Conservation (phyloP, 2,888 invertebrate genomes). For the Embidobia sp. region DNA sequence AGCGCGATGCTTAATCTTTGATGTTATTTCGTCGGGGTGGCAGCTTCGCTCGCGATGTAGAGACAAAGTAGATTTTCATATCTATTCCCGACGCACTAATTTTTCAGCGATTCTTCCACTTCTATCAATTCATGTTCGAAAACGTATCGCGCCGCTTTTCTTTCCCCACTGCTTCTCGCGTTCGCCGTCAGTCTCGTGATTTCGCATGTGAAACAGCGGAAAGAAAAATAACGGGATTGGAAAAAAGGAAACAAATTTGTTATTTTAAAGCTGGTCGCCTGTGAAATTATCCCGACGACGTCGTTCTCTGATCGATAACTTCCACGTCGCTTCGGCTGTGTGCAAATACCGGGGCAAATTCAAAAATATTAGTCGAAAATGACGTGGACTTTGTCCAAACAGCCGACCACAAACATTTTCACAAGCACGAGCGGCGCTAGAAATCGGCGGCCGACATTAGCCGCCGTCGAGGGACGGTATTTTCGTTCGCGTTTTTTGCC, state of each 20-base stretch:
- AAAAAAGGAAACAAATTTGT: conserved; percentile 12
- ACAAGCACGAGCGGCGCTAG: neutral
- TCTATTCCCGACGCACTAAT: neutral
- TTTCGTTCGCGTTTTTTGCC: conserved; percentile 3
- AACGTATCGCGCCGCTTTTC: no score
- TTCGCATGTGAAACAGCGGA: no score
- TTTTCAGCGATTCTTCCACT: no score
- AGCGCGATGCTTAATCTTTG: conserved; percentile 24
- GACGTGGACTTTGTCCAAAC: neutral
- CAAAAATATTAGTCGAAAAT: conserved; percentile 3
- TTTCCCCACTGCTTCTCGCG: no score
- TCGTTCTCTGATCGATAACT: conserved; percentile 25
- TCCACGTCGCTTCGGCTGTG: neutral
- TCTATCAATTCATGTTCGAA: no score
- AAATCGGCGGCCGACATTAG: no score
- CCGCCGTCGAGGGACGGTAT: no score
- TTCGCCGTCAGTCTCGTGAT: no score
- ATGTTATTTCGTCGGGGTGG: conserved; percentile 16
- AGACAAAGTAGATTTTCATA: conserved; percentile 2
- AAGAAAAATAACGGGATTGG: no score
- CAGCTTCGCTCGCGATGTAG: neutral
- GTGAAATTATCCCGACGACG: conserved; percentile 7
- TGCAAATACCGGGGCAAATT: no score
- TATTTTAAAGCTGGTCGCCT: neutral
- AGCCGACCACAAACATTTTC: neutral